Percentiles rank a stretch among this genome's conserved stretches.
These are phyloP conservation scores for Volucella zonaria DNA, from an alignment of 2,888 invertebrate genomes.

Conservation along the genomic window DNA sequence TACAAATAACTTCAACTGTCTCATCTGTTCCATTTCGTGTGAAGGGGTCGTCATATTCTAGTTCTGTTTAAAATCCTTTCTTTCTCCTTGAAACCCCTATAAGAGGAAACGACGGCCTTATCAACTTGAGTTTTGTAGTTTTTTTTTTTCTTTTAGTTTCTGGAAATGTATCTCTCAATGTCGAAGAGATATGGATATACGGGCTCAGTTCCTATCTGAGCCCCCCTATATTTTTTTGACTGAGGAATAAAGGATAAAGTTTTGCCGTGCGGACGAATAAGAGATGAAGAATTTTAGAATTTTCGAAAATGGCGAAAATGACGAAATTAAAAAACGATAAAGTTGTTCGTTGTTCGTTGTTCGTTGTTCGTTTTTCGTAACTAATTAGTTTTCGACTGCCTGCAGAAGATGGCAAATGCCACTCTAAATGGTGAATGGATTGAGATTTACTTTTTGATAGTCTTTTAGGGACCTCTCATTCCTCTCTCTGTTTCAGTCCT, in stretches of 20 bases:
- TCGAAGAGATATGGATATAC: slow-evolving; percentile 26
- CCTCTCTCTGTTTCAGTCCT: too few species aligned
- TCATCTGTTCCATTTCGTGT: neutral
- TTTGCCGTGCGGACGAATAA: slow-evolving; percentile 23
- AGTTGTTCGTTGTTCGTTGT: slow-evolving; percentile 7
- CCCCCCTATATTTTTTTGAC: slow-evolving; percentile 9
- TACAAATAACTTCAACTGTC: neutral
- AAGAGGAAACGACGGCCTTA: slow-evolving; percentile 26
- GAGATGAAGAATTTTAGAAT: neutral
- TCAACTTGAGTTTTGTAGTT: slow-evolving; percentile 23
- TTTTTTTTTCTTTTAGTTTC: too few species aligned
- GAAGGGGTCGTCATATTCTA: slow-evolving; percentile 17
- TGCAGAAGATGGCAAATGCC: too few species aligned
- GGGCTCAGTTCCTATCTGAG: neutral
- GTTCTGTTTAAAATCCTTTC: neutral
- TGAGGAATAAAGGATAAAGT: slow-evolving; percentile 52
- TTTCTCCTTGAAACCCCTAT: slow-evolving; percentile 10
- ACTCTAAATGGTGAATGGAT: too few species aligned
- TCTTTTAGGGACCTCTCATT: too few species aligned
- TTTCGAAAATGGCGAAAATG: slow-evolving; percentile 35
- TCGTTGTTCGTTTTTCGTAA: slow-evolving; percentile 14
- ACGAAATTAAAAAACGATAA: slow-evolving; percentile 12
- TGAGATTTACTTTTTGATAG: too few species aligned
- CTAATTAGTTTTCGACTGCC: slow-evolving; percentile 34
- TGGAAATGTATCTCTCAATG: slow-evolving; percentile 29